Percentiles rank a stretch among this genome's conserved stretches.
phyloP scores from a whole-genome alignment of 1,140 invertebrate genomes.

The Hormaphis cornu region DNA sequence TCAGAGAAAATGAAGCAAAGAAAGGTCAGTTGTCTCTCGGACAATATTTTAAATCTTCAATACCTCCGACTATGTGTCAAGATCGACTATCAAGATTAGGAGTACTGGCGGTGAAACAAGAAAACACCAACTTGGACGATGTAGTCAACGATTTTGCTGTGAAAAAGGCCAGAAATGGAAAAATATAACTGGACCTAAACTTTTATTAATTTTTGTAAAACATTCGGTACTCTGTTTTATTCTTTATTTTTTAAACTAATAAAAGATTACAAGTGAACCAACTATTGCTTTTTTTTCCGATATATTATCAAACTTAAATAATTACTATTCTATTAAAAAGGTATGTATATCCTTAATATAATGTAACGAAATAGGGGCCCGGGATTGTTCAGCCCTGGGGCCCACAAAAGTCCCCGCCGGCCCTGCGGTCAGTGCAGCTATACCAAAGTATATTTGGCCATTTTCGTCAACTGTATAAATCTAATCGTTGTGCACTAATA shows the following conservation, averaged over 20 bases:
- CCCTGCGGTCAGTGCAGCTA: no score
- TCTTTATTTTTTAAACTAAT: no score
- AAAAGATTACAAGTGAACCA: no score
- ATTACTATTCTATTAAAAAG: not conserved
- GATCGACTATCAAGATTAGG: not conserved
- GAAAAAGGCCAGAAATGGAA: not conserved
- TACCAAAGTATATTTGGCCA: no score
- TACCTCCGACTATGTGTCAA: not conserved
- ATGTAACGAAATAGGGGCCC: not conserved
- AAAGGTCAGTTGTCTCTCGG: not conserved
- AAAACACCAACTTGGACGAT: not conserved
- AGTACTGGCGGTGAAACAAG: not conserved
- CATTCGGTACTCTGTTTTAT: no score
- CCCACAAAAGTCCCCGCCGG: not conserved
- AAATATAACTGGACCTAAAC: not conserved
- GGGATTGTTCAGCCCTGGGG: not conserved
- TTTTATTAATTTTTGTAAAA: not conserved
- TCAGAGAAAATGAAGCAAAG: not conserved
- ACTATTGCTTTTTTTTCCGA: not conserved
- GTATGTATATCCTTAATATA: not conserved
- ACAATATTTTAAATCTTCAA: not conserved
- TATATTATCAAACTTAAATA: not conserved
- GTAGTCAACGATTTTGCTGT: not conserved
- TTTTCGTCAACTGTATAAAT: no score
- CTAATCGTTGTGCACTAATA: no score